A percentile compares a stretch with the other conserved stretches of the same genome.
Evolutionary conservation across 2,888 invertebrate species (phyloP).

Genomic region (Caenorhabditis sulstoni): DNA sequence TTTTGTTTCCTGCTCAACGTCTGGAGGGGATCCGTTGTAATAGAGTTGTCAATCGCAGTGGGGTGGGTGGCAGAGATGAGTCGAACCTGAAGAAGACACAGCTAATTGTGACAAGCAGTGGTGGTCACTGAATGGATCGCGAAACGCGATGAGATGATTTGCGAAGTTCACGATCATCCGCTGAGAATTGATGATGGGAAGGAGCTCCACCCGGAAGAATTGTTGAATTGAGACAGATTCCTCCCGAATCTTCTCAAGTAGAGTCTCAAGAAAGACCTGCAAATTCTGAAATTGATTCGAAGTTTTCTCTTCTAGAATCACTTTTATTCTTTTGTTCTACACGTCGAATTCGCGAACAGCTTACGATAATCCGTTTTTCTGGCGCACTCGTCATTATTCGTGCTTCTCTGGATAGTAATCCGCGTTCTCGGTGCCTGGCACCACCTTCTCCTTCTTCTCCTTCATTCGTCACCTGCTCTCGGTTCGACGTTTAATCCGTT

Average conservation of each 20-base stretch:
- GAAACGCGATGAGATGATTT: neutral
- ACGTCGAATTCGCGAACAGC: neutral
- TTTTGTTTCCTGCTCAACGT: neutral
- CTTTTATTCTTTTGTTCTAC: too few species aligned
- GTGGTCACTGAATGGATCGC: conserved; percentile 7
- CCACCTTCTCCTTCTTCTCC: too few species aligned
- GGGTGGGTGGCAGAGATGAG: conserved; percentile 13
- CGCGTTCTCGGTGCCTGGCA: neutral
- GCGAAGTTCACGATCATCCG: conserved; percentile 5
- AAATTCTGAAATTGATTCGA: neutral
- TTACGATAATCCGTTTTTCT: conserved; percentile 2
- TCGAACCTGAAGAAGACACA: conserved; percentile 16
- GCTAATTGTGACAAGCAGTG: conserved; percentile 17
- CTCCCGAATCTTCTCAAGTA: neutral
- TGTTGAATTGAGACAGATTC: neutral
- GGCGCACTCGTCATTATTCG: conserved; percentile 5
- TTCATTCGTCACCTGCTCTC: neutral
- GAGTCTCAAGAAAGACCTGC: too few species aligned
- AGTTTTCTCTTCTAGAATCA: too few species aligned
- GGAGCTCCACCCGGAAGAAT: neutral
- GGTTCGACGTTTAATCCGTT: neutral
- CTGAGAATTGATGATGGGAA: too few species aligned
- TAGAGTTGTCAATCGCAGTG: conserved; percentile 37
- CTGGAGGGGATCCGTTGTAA: conserved; percentile 4
- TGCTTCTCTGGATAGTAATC: conserved; percentile 1